Base-by-base conservation (phyloP, 1,140 invertebrate species). In the Microplitis demolitor region DNA sequence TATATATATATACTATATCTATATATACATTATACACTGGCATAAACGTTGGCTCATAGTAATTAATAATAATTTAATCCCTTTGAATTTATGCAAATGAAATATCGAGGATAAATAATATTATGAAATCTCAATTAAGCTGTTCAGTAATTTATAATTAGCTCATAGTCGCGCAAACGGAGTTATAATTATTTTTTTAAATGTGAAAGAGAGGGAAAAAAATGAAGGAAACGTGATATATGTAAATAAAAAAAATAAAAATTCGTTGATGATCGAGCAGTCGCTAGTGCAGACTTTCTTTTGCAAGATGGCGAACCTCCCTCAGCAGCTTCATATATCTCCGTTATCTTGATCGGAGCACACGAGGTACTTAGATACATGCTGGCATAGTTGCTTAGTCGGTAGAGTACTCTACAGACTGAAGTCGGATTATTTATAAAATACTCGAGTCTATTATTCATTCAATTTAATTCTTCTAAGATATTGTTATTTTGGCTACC, bases 301-400 rank as follows among this genome's bases (percentile, higher is more conserved):
- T 69, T 69, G 45, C 71, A 72, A 67, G 54, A 74, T 70, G 62
- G 58, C 50, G 60, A 64, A 53, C 62, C 73, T 61, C 72, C 53
- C 69, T 70, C 62, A 62, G 67, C 72, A 74, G 73, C 68, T 74
- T 66, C 73, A 74, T 74, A 74, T 74, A 74, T 74, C 73, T 74
- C 73, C 54, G 53, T 69, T 74, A 74, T 74, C 73, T 74, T 69
- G 73, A 74, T 74, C 73, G 33, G 33, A 24, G 13, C 14, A 31
- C 51, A 67, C 62, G 35, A 64, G 33, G 50, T 53, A 53, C 39
- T n/a, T 51, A 67, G 16, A 54, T 54, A 53, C 9, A 53, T 31
- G 24, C 31, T 67, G 50, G 45, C 39, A 14, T 54, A 35, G 6
- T 53, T 54, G 66, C 54, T 50, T 67, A 67, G 51, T 54, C 66